phyloP scores from a whole-genome alignment of 2,797 vertebrate genomes.

The Psittacula echo region DNA sequence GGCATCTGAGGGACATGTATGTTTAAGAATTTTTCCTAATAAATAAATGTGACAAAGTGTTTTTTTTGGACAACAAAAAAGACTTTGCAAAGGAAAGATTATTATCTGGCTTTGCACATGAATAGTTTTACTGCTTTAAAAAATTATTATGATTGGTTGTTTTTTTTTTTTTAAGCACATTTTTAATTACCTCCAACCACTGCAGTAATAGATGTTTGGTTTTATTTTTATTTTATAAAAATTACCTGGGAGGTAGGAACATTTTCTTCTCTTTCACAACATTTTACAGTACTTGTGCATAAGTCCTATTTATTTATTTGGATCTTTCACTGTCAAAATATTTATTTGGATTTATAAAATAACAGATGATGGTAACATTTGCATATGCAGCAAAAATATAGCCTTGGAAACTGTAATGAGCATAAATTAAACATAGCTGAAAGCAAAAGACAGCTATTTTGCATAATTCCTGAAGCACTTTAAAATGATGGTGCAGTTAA shows the following conservation, averaged over 20 bases:
- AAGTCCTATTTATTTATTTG: background rate
- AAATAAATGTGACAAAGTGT: background rate
- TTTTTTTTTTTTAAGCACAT: background rate
- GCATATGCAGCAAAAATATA: constrained; percentile 6
- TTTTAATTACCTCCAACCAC: background rate
- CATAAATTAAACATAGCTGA: constrained; percentile 1
- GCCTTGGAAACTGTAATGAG: constrained; percentile 7
- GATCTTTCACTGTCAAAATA: background rate
- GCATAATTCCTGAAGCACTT: constrained; percentile 21
- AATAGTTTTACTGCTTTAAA: background rate
- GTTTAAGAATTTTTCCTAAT: background rate
- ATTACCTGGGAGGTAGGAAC: background rate
- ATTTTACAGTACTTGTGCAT: background rate
- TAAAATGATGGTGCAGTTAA: constrained; percentile 30
- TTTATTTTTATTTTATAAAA: background rate
- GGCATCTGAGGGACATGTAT: background rate
- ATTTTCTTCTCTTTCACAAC: background rate
- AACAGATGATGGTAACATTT: background rate
- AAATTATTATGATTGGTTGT: background rate
- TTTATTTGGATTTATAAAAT: constrained; percentile 38
- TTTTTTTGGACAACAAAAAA: background rate
- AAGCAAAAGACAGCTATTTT: constrained; percentile 24
- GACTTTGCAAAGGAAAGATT: background rate
- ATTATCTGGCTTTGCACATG: background rate
- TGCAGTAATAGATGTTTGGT: background rate